phyloP scores from a whole-genome alignment of 2,113 vertebrate genomes.

The Ptilonorhynchus violaceus region DNA sequence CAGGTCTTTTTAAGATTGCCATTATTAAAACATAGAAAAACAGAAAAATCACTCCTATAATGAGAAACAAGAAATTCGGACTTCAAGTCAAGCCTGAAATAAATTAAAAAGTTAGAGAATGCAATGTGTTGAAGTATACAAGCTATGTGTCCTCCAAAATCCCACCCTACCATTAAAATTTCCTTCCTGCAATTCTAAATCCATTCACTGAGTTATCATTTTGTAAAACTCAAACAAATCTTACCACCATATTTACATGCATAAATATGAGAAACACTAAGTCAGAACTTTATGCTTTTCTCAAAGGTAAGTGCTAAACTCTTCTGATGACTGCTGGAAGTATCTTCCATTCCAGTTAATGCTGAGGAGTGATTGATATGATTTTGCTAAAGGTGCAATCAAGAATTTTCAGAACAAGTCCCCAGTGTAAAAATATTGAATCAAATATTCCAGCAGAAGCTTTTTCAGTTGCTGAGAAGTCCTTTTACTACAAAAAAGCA shows the following conservation, averaged over 20 bases:
- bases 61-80: background rate
- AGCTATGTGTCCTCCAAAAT: background rate
- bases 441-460: background rate
- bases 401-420: background rate
- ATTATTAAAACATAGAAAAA: background rate
- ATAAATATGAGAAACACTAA: background rate
- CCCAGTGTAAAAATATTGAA: background rate
- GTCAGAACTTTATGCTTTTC: background rate
- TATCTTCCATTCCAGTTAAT: background rate
- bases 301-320: background rate
- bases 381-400: background rate
- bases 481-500: background rate
- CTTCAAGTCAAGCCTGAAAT: background rate
- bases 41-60: background rate
- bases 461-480: background rate
- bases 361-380: background rate
- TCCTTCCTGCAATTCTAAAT: background rate
- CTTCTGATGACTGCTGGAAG: background rate
- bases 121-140: background rate
- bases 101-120: background rate
- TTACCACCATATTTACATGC: rapidly evolving
- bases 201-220: background rate
- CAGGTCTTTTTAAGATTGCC: rapidly evolving
- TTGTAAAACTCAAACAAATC: background rate
- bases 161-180: background rate